These are phyloP conservation scores for Trachymyrmex cornetzi DNA, from an alignment of 1,140 invertebrate genomes.

Conservation along the genomic window DNA sequence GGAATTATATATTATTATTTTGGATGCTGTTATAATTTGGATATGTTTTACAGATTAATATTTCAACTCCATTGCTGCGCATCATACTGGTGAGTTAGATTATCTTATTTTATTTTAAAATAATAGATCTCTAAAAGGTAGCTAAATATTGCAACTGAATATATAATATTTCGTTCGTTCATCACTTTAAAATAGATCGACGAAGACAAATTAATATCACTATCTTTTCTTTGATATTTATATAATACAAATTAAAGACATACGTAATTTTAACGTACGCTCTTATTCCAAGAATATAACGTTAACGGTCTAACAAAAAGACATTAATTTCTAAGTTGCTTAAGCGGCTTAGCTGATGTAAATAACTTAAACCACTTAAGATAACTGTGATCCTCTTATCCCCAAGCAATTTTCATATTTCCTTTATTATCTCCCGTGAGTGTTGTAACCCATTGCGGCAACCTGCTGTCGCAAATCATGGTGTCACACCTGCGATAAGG, in stretches of 20 bases:
- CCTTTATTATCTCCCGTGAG: slow-evolving; percentile 52
- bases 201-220: neutral
- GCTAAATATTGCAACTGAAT: no score
- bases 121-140: no score
- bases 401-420: slow-evolving; percentile 49
- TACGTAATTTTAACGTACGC: neutral
- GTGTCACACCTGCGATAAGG: slow-evolving; percentile 43
- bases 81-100: neutral
- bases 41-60: no score
- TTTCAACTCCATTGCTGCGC: no score
- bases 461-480: slow-evolving; percentile 41
- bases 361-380: slow-evolving; percentile 58
- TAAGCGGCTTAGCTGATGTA: slow-evolving; percentile 55
- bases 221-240: neutral
- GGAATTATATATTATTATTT: no score
- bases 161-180: neutral
- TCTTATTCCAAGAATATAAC: slow-evolving; percentile 28
- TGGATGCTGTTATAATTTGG: no score
- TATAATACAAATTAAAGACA: neutral
- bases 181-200: neutral
- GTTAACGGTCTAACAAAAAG: slow-evolving; percentile 23
- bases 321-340: slow-evolving; percentile 37
- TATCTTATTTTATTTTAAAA: slow-evolving; percentile 1
- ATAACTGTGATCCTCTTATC: slow-evolving; percentile 60
- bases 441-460: slow-evolving; percentile 34